Percentiles rank a stretch among this genome's conserved stretches.
Conservation (phyloP, 2,888 invertebrate genomes). For the Clivina fossor region DNA sequence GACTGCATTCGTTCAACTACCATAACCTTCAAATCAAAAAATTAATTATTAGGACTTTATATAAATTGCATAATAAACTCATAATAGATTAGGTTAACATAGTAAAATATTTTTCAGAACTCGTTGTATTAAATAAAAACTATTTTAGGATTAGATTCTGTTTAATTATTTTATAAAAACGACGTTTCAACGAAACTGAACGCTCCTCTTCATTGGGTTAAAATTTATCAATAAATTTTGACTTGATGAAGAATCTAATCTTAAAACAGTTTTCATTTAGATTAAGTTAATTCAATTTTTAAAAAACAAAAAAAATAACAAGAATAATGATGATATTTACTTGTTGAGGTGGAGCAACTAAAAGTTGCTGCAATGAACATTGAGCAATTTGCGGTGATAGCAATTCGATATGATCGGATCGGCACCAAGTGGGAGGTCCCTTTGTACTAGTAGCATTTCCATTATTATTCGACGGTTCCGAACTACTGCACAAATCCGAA, state of each 20-base stretch:
- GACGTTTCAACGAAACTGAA: not conserved
- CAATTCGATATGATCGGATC: constrained; percentile 20
- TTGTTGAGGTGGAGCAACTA: constrained; percentile 80
- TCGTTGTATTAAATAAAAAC: too few relatives aligned
- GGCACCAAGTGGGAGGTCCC: constrained; percentile 7
- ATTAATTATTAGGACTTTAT: constrained; percentile 1
- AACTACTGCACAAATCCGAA: constrained; percentile 9
- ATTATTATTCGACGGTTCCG: constrained; percentile 6
- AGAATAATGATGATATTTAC: too few relatives aligned
- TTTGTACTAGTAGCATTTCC: not conserved
- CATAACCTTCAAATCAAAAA: constrained; percentile 56
- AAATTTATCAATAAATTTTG: not conserved
- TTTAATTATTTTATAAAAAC: too few relatives aligned
- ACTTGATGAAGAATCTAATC: too few relatives aligned
- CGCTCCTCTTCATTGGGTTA: not conserved
- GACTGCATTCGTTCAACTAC: constrained; percentile 94
- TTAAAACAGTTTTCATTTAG: too few relatives aligned
- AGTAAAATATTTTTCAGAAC: too few relatives aligned
- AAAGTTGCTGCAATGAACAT: constrained; percentile 70
- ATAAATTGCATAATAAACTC: too few relatives aligned
- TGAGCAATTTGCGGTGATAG: constrained; percentile 21
- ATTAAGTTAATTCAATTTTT: too few relatives aligned
- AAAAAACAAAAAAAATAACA: too few relatives aligned
- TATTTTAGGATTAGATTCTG: too few relatives aligned
- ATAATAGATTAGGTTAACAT: too few relatives aligned